Evolutionary conservation across 2,888 invertebrate species (phyloP), one percentile per base, ranked within the genome.

Genomic region (Ellobium chinense): DNA sequence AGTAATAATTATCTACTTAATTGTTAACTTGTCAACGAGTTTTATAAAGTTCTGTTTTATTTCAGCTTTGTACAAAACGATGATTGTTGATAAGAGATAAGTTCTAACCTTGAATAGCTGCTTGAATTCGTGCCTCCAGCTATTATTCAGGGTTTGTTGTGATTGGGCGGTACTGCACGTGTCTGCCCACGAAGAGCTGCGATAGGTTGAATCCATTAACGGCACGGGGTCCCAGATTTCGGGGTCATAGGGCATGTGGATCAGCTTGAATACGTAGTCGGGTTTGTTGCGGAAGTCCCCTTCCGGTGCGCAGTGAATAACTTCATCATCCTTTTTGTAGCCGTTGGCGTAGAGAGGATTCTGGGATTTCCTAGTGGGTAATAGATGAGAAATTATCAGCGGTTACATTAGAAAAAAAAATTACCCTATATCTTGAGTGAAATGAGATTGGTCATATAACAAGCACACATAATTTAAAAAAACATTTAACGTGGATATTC

Each of bases 211-310:
- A 46, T 36, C 46, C 37, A 12, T 54, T 72, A 54, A 56, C 27
- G 60, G 29, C 78, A 31, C 86, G 60, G 58, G 63, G 37, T 72
- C 75, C 65, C 39, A 84, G 82, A 73, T 83, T 78, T 60, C 70
- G 82, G 70, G 69, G 39, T 78, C 78, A 39, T 63, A 78, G 4
- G 82, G 79, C 56, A 85, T 36, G 24, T 72, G 72, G 18, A 76
- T 78, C 68, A 84, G 68, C 66, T 84, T 84, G 27, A 90, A 86
- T 27, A 91, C 83, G 80, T 89, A 89, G 69, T 90, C 89, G 5
- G 88, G 88, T n/a, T 86, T 88, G 80, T 91, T 91, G 27, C 90
- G 83, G 62, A 90, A 85, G 77, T 91, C 90, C 34, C 77, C 82
- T 21, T 80, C 69, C 79, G 88, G 87, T 14, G 88, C 89, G 80